Conservation (phyloP, 2,797 vertebrate species). For the Zenarchopterus dispar region DNA sequence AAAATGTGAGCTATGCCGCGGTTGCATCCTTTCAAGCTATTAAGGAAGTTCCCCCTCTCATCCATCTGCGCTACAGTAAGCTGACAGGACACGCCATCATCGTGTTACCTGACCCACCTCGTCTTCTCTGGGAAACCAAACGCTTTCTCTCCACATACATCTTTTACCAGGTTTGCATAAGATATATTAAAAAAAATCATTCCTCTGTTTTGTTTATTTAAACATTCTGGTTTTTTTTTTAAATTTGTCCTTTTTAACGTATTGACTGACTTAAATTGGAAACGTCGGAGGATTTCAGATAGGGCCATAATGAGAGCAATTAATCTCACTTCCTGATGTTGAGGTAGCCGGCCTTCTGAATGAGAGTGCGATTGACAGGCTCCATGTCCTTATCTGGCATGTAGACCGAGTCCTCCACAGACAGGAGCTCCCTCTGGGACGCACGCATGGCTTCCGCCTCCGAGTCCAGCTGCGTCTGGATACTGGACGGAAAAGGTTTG, state of each 20-base stretch:
- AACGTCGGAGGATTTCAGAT: slow-evolving; percentile 16
- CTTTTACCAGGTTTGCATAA: slow-evolving; percentile 17
- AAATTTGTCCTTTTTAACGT: neutral
- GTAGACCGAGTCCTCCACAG: slow-evolving; percentile 89
- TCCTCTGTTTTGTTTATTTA: slow-evolving; percentile 1
- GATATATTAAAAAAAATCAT: neutral
- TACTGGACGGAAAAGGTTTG: slow-evolving; percentile 73
- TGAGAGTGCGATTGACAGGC: slow-evolving; percentile 90
- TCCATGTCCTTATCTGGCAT: slow-evolving; percentile 90
- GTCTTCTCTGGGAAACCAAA: slow-evolving; percentile 45
- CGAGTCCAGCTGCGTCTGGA: slow-evolving; percentile 90
- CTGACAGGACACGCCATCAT: slow-evolving; percentile 67
- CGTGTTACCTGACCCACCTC: slow-evolving; percentile 53
- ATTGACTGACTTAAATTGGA: slow-evolving; percentile 10
- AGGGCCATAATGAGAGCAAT: slow-evolving; percentile 23
- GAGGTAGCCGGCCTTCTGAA: slow-evolving; percentile 97
- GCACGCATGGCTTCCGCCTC: slow-evolving; percentile 92
- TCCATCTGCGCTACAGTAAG: slow-evolving; percentile 55
- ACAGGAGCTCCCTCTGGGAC: slow-evolving; percentile 90
- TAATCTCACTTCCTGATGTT: slow-evolving; percentile 94
- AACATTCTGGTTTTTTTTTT: neutral
- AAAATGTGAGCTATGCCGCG: slow-evolving; percentile 44
- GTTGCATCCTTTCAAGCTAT: slow-evolving; percentile 54
- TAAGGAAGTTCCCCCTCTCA: slow-evolving; percentile 60
- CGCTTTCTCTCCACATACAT: slow-evolving; percentile 29